These are phyloP conservation scores for Pristionchus exspectatus DNA, from an alignment of 2,888 invertebrate genomes.

Conservation along the genomic window DNA sequence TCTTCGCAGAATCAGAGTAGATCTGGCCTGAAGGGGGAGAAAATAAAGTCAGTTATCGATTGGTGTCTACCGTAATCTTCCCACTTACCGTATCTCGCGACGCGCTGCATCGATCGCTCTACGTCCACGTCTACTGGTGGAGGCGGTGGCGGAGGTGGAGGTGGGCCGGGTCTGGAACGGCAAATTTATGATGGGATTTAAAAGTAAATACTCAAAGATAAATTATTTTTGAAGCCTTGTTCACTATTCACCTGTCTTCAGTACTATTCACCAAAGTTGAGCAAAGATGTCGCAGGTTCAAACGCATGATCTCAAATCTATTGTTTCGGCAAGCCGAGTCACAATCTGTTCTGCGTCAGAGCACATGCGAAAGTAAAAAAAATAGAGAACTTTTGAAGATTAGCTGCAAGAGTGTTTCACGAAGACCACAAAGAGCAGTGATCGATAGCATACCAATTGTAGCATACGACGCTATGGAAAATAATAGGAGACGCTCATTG, in stretches of 20 bases:
- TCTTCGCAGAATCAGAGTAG: constrained; percentile 53
- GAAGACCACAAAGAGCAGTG: not conserved
- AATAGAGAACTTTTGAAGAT: not conserved
- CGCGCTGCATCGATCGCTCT: constrained; percentile 55
- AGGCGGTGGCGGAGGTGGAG: not conserved
- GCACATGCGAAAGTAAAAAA: not conserved
- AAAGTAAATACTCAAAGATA: no score
- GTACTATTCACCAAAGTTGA: not conserved
- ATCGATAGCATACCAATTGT: not conserved
- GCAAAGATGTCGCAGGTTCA: not conserved
- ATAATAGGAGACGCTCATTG: not conserved
- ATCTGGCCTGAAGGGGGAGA: constrained; percentile 20
- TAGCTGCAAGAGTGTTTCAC: not conserved
- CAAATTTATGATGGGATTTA: no score
- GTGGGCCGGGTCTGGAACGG: constrained; percentile 1
- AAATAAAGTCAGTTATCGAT: constrained; percentile 18
- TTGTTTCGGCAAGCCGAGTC: not conserved
- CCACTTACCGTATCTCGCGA: constrained; percentile 45
- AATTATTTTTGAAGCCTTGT: no score
- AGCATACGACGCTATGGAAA: no score
- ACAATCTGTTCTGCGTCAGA: not conserved
- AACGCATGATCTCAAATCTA: not conserved
- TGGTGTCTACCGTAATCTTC: not conserved
- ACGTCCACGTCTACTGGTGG: constrained; percentile 49
- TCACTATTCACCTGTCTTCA: not conserved